Percentiles rank a stretch among this genome's conserved stretches.
Conservation (phyloP, 2,113 vertebrate species). For the Dasyprocta punctata region DNA sequence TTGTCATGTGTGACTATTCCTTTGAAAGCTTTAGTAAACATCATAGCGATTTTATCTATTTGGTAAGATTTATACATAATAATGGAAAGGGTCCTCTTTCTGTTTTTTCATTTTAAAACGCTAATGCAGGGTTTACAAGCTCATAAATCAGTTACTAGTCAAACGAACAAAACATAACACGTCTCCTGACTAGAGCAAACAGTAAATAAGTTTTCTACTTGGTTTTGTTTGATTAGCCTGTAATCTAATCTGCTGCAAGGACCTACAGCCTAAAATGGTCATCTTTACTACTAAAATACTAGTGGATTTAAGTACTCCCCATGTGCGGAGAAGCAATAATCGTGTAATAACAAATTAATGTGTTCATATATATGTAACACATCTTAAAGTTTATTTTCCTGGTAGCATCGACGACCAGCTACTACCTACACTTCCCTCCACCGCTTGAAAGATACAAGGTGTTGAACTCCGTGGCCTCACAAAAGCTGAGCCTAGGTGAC, state of each 20-base stretch:
- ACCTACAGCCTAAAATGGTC: background rate
- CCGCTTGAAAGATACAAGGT: background rate
- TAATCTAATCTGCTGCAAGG: constrained; percentile 43
- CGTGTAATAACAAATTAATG: background rate
- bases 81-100: background rate
- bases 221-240: constrained; percentile 42
- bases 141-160: constrained; percentile 42
- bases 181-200: background rate
- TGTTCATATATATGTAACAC: constrained; percentile 1
- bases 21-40: background rate
- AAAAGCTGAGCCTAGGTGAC: too few relatives aligned
- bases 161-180: constrained; percentile 25
- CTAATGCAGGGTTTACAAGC: background rate
- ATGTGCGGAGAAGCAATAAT: background rate
- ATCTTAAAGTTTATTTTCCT: constrained; percentile 42
- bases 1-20: constrained; percentile 23
- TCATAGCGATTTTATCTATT: background rate
- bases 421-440: background rate
- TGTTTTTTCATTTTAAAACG: constrained; percentile 27
- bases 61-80: constrained; percentile 1
- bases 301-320: background rate
- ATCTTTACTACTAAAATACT: constrained; percentile 14
- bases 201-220: background rate
- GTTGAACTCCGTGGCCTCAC: background rate
- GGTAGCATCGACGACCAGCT: background rate